Conservation (phyloP, 2,888 invertebrate genomes). For the Venustoraphidia nigricollis region DNA sequence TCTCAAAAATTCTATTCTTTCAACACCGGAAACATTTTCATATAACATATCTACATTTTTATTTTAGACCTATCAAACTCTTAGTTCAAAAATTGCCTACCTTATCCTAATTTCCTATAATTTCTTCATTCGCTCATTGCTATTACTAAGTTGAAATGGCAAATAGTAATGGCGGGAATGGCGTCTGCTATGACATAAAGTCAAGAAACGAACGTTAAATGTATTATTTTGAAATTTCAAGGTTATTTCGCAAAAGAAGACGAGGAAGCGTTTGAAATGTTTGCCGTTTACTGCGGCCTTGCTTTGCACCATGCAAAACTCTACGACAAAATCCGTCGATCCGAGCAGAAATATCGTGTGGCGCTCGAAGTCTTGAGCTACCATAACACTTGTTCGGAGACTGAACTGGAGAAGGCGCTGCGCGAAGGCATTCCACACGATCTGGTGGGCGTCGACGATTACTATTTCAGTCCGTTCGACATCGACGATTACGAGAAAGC, state of each 20-base stretch:
- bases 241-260: conserved; percentile 44
- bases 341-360: conserved; percentile 69
- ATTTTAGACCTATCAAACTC: no score
- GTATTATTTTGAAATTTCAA: no score
- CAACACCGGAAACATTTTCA: no score
- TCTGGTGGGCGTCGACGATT: conserved; percentile 33
- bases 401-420: conserved; percentile 37
- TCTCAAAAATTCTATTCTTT: neutral
- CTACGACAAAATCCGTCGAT: conserved; percentile 66
- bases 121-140: no score
- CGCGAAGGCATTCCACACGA: conserved; percentile 17
- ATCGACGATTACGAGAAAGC: conserved; percentile 57
- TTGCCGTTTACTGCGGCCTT: conserved; percentile 72
- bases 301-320: conserved; percentile 74
- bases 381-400: conserved; percentile 63
- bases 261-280: conserved; percentile 68
- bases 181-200: no score
- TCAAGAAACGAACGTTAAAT: no score
- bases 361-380: conserved; percentile 73
- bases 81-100: no score
- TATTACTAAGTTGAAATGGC: no score
- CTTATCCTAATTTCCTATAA: no score
- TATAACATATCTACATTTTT: no score
- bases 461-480: conserved; percentile 57
- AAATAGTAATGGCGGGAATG: no score